These are phyloP conservation scores for Dicerorhinus sumatrensis DNA, from an alignment of 2,113 vertebrate species.

Conservation along the genomic window DNA sequence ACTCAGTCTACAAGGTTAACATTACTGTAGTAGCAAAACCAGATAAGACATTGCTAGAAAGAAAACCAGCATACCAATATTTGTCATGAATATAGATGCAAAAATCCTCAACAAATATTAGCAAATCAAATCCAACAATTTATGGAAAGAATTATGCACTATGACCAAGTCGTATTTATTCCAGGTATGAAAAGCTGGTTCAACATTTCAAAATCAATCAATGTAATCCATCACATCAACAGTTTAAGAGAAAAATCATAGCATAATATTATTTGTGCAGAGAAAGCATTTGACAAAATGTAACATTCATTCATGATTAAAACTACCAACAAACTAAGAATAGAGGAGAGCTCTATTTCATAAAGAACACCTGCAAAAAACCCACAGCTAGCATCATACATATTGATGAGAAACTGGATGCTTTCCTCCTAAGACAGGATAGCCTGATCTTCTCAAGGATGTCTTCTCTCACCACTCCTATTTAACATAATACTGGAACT, in stretches of 20 bases:
- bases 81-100: neutral
- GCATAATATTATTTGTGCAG: neutral
- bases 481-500: neutral
- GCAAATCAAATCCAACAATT: neutral
- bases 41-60: neutral
- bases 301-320: neutral
- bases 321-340: neutral
- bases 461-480: neutral
- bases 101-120: neutral
- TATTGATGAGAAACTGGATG: neutral
- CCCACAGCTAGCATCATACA: neutral
- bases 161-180: neutral
- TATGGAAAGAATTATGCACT: neutral
- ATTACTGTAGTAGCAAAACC: neutral
- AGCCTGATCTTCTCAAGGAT: neutral
- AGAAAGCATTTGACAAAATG: neutral
- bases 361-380: neutral
- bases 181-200: neutral
- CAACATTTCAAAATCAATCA: neutral
- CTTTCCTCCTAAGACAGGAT: neutral
- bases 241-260: neutral
- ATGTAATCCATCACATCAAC: neutral
- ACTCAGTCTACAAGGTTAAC: neutral
- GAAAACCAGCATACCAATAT: neutral
- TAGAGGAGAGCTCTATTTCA: neutral